Evolutionary conservation across 1,140 invertebrate genomes (phyloP).

Genomic region (Ips nitidus): DNA sequence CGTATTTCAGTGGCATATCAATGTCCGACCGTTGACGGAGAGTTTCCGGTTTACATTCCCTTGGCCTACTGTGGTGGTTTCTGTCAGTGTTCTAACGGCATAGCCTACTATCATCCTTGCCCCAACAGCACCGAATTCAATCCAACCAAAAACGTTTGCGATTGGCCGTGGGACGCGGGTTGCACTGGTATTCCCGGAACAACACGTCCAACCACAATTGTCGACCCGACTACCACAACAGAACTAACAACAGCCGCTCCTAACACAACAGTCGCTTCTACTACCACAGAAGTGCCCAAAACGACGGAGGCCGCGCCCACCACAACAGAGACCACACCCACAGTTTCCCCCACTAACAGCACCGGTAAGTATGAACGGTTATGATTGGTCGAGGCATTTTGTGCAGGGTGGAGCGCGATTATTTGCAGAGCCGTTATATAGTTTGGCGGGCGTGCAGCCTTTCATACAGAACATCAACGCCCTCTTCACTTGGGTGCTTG

Average conservation of each 20-base stretch:
- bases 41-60: conserved; percentile 33
- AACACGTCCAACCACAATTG: conserved; percentile 11
- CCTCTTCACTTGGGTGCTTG: conserved; percentile 6
- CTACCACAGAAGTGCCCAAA: background rate
- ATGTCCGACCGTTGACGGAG: conserved; percentile 36
- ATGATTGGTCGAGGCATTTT: background rate
- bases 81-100: conserved; percentile 59
- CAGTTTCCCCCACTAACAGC: background rate
- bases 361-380: background rate
- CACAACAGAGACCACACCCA: background rate
- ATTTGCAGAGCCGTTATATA: conserved; percentile 2
- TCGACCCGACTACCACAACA: background rate
- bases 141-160: conserved; percentile 55
- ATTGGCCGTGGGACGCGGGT: conserved; percentile 51
- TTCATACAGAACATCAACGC: background rate
- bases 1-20: conserved; percentile 1
- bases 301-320: background rate
- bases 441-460: background rate
- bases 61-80: conserved; percentile 57
- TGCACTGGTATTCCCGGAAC: conserved; percentile 22
- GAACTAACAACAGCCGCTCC: background rate
- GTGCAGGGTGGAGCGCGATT: background rate
- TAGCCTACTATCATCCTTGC: conserved; percentile 55
- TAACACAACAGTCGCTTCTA: background rate
- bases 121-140: conserved; percentile 58